phyloP scores from a whole-genome alignment of 2,113 vertebrate genomes.

The Sapayoa aenigma region DNA sequence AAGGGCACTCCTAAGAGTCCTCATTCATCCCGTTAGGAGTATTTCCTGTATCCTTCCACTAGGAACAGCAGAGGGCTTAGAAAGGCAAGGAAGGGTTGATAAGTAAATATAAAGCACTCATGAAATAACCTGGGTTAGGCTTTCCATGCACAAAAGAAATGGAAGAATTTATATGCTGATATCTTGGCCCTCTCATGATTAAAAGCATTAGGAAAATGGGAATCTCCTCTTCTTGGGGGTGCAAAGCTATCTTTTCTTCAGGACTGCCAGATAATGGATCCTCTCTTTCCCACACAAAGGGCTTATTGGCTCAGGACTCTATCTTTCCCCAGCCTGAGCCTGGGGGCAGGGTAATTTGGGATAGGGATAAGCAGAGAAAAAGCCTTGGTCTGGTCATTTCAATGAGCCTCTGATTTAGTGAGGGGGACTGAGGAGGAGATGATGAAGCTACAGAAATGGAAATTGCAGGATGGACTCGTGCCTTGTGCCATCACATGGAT shows the following conservation, averaged over 20 bases:
- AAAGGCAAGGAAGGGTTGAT: background rate
- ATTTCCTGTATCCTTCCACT: conserved; percentile 27
- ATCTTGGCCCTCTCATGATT: conserved; percentile 24
- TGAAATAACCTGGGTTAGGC: conserved; percentile 2
- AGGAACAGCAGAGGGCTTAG: conserved; percentile 50
- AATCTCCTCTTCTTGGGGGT: conserved; percentile 40
- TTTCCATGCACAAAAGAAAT: conserved; percentile 14
- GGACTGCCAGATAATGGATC: conserved; percentile 33
- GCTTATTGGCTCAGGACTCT: conserved; percentile 51
- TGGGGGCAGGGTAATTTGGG: conserved; percentile 56
- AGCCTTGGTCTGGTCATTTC: background rate
- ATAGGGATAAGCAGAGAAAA: conserved; percentile 41
- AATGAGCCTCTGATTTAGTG: background rate
- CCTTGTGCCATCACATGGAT: background rate
- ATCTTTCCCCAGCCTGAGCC: conserved; percentile 41
- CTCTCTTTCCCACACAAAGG: conserved; percentile 44
- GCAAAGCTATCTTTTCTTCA: conserved; percentile 55
- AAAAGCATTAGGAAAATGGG: conserved; percentile 34
- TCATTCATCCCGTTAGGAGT: background rate
- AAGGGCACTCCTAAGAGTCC: background rate
- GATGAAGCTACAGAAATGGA: conserved; percentile 49
- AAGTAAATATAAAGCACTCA: background rate
- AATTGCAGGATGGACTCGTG: background rate
- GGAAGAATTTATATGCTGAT: conserved; percentile 6
- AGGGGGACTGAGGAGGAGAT: background rate